Conservation (phyloP, 2,113 vertebrate genomes). For the Progne subis region DNA sequence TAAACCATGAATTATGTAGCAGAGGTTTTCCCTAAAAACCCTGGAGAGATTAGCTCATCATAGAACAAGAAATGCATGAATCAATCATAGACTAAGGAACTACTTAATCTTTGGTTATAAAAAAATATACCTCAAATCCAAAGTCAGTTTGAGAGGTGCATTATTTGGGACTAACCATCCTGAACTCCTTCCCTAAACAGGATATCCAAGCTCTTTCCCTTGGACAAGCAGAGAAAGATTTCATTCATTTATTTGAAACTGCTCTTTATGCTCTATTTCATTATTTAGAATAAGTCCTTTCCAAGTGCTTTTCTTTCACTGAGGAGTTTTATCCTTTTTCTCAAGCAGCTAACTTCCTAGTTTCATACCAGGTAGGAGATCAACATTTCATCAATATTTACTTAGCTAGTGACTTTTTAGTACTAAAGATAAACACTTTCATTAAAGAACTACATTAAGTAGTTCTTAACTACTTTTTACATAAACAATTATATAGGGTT, state of each 20-base stretch:
- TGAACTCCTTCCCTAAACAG: background rate
- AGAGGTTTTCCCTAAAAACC: background rate
- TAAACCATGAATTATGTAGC: background rate
- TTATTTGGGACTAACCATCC: background rate
- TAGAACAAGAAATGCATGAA: background rate
- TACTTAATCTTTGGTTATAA: background rate
- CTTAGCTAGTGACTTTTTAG: background rate
- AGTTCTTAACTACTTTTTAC: too few species aligned
- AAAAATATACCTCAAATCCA: background rate
- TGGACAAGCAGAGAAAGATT: background rate
- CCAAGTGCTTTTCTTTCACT: background rate
- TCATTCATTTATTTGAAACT: background rate
- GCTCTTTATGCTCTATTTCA: background rate
- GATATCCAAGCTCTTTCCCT: background rate
- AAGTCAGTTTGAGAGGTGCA: background rate
- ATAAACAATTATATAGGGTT: background rate
- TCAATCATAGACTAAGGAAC: background rate
- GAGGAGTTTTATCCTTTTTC: background rate
- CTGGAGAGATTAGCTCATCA: background rate
- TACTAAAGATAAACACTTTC: background rate
- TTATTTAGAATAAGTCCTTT: background rate
- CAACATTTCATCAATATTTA: background rate
- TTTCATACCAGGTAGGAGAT: background rate
- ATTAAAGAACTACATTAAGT: background rate
- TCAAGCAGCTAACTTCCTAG: background rate